Conservation (phyloP, 2,113 vertebrate species). For the Cathartes aura region DNA sequence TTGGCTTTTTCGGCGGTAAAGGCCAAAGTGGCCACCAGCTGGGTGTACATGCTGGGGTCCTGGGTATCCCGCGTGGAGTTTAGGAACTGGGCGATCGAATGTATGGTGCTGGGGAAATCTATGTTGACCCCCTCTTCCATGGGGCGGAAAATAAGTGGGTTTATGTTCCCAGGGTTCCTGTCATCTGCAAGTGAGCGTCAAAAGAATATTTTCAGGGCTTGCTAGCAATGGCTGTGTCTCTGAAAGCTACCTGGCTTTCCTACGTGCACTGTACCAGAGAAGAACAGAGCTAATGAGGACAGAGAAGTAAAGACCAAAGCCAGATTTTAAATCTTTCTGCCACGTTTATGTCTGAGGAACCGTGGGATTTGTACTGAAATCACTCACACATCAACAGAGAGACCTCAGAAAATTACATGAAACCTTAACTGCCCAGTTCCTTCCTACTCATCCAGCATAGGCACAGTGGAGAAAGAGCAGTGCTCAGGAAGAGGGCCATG, state of each 20-base stretch:
- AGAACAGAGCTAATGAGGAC: not conserved
- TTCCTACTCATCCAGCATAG: not conserved
- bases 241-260: not conserved
- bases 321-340: not conserved
- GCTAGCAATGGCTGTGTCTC: not conserved
- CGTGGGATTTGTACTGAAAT: fast-evolving
- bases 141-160: constrained; percentile 84
- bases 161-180: constrained; percentile 78
- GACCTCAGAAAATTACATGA: not conserved
- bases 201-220: constrained; percentile 87
- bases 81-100: constrained; percentile 87
- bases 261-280: not conserved
- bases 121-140: constrained; percentile 87
- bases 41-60: constrained; percentile 82
- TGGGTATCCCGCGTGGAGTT: constrained; percentile 84
- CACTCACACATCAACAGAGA: not conserved
- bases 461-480: not conserved
- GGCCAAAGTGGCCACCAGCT: constrained; percentile 94
- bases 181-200: constrained; percentile 97
- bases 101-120: constrained; percentile 88
- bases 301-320: not conserved
- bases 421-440: not conserved
- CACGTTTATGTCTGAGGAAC: not conserved
- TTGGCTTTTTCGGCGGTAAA: constrained; percentile 98
- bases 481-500: not conserved